These are phyloP conservation scores for Sapayoa aenigma DNA, from an alignment of 2,113 vertebrate genomes.

Conservation along the genomic window DNA sequence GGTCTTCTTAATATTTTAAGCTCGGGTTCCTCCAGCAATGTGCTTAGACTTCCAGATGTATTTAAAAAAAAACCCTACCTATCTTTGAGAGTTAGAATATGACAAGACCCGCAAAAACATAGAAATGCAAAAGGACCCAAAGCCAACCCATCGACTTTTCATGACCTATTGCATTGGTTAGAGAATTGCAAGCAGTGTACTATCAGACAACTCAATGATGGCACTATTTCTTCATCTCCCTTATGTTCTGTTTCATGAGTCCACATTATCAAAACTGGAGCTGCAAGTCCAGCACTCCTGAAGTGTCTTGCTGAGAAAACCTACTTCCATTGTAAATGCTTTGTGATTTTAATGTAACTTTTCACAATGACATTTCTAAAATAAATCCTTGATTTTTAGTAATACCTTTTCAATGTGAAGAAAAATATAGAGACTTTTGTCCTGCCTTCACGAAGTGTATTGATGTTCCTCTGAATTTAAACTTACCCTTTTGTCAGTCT, in stretches of 20 bases:
- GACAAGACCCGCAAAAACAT: neutral
- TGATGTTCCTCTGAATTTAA: neutral
- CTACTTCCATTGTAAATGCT: neutral
- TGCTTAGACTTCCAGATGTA: neutral
- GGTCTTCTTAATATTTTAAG: neutral
- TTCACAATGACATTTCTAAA: conserved; percentile 33
- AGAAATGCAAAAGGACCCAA: neutral
- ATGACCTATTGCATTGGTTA: neutral
- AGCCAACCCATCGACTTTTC: neutral
- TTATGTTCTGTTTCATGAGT: neutral
- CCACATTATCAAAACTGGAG: neutral
- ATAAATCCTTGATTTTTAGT: conserved; percentile 29
- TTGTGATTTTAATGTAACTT: neutral
- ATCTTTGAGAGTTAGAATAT: neutral
- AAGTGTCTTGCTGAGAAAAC: conserved; percentile 18
- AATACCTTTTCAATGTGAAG: neutral
- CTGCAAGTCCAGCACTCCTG: neutral
- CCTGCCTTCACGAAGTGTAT: neutral
- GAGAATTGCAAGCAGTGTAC: neutral
- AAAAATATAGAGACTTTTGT: neutral
- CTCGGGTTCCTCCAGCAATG: neutral
- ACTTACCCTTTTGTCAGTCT: neutral
- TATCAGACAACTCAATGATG: neutral
- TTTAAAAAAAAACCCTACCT: neutral
- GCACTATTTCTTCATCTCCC: neutral